A percentile compares a stretch with the other conserved stretches of the same genome.
phyloP scores from a whole-genome alignment of 2,888 invertebrate species.

The Diogma glabrata region DNA sequence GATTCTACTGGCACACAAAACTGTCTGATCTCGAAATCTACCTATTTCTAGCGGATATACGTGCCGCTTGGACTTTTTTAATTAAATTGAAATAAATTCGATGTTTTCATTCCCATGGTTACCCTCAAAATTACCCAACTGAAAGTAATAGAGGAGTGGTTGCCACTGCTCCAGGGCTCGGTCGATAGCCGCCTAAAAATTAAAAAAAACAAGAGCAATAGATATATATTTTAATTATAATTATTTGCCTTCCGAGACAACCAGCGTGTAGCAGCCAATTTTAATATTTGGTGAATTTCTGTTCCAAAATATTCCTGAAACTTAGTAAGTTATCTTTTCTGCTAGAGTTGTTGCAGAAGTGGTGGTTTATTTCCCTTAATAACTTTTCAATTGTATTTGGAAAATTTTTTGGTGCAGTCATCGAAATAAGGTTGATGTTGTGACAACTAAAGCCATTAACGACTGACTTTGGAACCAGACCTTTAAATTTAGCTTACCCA shows the following conservation, averaged over 20 bases:
- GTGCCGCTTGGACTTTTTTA: too few species aligned
- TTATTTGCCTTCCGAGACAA: neutral
- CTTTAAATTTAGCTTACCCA: constrained; percentile 13
- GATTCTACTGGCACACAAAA: too few species aligned
- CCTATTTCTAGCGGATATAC: too few species aligned
- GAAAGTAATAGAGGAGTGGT: neutral
- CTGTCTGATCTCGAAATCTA: too few species aligned
- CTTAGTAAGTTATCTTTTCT: constrained; percentile 1
- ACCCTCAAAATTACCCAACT: neutral
- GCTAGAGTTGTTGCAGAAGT: constrained; percentile 8
- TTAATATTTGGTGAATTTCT: constrained; percentile 6
- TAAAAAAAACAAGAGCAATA: neutral
- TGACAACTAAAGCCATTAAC: constrained; percentile 6
- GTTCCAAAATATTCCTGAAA: constrained; percentile 3
- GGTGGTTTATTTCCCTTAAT: constrained; percentile 7
- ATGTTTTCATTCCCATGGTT: constrained; percentile 1
- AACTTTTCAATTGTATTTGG: constrained; percentile 3
- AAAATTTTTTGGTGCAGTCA: neutral
- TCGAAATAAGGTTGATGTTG: constrained; percentile 5
- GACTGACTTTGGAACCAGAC: constrained; percentile 5
- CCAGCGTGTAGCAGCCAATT: constrained; percentile 1
- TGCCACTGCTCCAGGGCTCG: constrained; percentile 8
- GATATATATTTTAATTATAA: too few species aligned
- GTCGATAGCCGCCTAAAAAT: constrained; percentile 6
- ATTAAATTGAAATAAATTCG: neutral